Base-by-base conservation (phyloP, 2,888 invertebrate species). In the Coleophora deauratella region DNA sequence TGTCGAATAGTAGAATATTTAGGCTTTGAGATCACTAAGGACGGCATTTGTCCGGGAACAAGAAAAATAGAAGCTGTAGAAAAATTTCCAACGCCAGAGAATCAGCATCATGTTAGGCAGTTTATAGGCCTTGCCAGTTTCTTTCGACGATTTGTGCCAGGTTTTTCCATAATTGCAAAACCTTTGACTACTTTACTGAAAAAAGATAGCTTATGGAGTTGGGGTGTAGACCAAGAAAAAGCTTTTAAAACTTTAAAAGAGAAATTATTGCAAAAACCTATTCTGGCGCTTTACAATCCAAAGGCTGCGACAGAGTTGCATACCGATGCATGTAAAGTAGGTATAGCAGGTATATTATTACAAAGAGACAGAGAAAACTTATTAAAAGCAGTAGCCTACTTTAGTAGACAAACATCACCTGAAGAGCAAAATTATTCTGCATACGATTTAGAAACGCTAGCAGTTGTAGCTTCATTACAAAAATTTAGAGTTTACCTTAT, bases 361-460 rank as follows among this genome's bases (percentile, higher is more conserved):
- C 66, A 65, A 41, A 27, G 42, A 1, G 38, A 50, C 12, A 38
- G 38, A 1, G 37, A 42, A 1, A 31, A 38, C 8, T 6, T 9
- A 0, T 44, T 44, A 13, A 46, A 45, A 12, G 58, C 55, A 1
- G 49, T 72, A 0, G 50, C 59, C 0, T 70, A 60, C 37, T 58
- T 41, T 32, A 65, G 62, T 32, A 47, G 59, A 34, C 54, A 55
- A 37, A 56, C 66, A 3, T 59, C 58, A 1, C 45, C 40, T 2
- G 51, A 57, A 0, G 68, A 73, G 46, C 14, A 39, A 4, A 54
- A 53, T 10, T 66, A 64, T 33, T 52, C 56, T 10, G 51, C 57
- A 3, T 55, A 57, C 12, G 70, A 76, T 36, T 41, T 66, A 7
- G 72, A 73, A 39, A 52, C 57, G 0, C 44, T 74, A 9, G 72